A percentile compares a stretch with the other conserved stretches of the same genome.
Conservation (phyloP, 30 jellyfish, hydroid and myxozoan species). For the Cassiopea xamachana region DNA sequence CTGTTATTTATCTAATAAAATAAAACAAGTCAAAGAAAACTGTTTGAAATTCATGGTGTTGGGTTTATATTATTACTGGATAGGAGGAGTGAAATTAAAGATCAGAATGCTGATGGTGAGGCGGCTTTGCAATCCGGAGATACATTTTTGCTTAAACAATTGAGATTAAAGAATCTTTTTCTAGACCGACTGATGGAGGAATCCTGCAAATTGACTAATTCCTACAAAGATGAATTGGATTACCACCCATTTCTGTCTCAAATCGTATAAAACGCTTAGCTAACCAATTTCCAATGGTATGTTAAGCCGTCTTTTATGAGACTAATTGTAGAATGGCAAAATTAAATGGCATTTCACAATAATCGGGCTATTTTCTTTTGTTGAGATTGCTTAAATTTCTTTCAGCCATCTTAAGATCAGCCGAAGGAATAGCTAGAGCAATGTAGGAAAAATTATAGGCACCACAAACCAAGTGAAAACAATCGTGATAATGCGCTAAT, state of each 20-base stretch:
- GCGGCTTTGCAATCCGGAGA: not conserved
- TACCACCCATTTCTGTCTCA: not conserved
- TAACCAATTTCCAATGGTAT: not conserved
- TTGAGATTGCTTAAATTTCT: too few species aligned
- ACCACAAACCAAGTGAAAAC: not conserved
- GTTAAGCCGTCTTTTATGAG: not conserved
- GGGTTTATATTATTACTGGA: not conserved
- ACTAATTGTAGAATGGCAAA: conserved; percentile 6
- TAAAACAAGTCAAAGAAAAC: too few species aligned
- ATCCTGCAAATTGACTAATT: not conserved
- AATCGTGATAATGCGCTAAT: not conserved
- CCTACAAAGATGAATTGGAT: not conserved
- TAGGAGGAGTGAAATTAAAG: not conserved
- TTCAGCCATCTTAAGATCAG: not conserved
- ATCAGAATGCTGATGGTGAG: not conserved
- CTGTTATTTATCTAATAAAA: too few species aligned
- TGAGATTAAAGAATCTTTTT: not conserved
- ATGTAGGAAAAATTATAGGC: not conserved
- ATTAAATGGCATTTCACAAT: not conserved
- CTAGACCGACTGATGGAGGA: not conserved
- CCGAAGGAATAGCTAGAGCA: not conserved
- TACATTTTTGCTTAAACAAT: too few species aligned
- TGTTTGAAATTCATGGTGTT: too few species aligned
- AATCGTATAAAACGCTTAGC: not conserved
- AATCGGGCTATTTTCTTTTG: not conserved